Base-by-base conservation (phyloP, 2,113 vertebrate genomes). In the Esox niger region DNA sequence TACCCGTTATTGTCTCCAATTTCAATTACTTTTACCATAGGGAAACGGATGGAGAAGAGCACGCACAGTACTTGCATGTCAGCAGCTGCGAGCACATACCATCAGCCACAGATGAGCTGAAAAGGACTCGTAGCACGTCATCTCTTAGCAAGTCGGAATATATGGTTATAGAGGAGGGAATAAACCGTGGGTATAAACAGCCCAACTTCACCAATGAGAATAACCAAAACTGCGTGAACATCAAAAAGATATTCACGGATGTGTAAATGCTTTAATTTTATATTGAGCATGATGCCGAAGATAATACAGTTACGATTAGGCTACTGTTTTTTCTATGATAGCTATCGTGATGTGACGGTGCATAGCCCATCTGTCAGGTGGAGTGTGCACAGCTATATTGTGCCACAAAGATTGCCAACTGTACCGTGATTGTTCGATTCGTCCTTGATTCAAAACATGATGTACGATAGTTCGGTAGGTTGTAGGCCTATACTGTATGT, bases 21-120 rank as follows among this genome's bases (percentile, higher is more conserved):
- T 99, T 99, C 89, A 99, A 99, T 84, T 99, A 99, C 68, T 99
- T 99, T 82, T 98, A 99, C 83, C 97, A 98, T 88, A 88, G 97
- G 47, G 97, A 98, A 91, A 98, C 95, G 0, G 97, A 99, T 3
- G 95, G 95, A 3, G 97, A 99, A 88, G 97, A 99, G 27, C 94
- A 95, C 74, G 93, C 95, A 1, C 94, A 94, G 73, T 97, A 95
- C 80, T 64, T 92, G 89, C 94, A 94, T 57, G 86, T 94, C 4
- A 90, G 90, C 58, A 97, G 95, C 88, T 97, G 95, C 75, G 95
- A 96, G 85, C 95, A 95, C 76, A 90, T 95, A 70, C 91, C 94
- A 0, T 77, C 94, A 43, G 38, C 15, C 47, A 21, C 47, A 0
- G 95, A 94, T 84, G 96, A 95, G 82, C 91, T 95, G 82, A 91